Evolutionary conservation across 2,888 invertebrate species (phyloP), one percentile per base, ranked within the genome.

Genomic region (Petrolisthes manimaculis): DNA sequence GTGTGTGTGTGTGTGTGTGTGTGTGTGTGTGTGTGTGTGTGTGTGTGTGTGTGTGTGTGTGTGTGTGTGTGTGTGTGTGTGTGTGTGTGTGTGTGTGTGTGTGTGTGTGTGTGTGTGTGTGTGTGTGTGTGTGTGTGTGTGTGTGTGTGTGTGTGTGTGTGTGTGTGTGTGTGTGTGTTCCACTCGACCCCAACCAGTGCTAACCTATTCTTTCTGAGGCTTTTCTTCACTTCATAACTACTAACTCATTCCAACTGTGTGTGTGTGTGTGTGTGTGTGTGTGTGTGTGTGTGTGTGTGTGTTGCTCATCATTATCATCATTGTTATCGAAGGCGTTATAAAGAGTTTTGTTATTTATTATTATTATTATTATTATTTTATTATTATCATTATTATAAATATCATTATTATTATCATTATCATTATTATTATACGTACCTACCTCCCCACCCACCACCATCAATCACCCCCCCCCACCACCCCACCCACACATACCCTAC

Each of bases 191-290:
- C 77, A 24, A 12, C n/a, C 21, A 21, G 77, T 12, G 77, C 37
- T 12, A 18, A 75, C 21, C n/a, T 21, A 55, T 18, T 55, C 51
- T 80, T 80, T 54, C 75, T 37, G 9, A 9, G 9, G 75, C 5
- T 24, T 54, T 14, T 53, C 78, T 78, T 78, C 53, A 78, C 3
- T 53, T 81, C 24, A 81, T 81, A 37, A 37, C 37, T 37, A 37
- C 37, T 37, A 37, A 37, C 37, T 37, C 37, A 37, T 37, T 37
- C 37, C 37, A 37, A 1, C 37, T 75, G 67, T 75, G 51, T 84
- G 67, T 84, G 67, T 84, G 67, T 84, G 67, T 74, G 67, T 71
- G 67, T 75, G 67, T 53, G 61, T 61, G 61, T 61, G 61, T 61
- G 61, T 61, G 61, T 61, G 61, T 61, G 61, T 61, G 61, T 61